Evolutionary conservation across 2,797 vertebrate species (phyloP), one percentile per base, ranked within the genome.

Genomic region (Smutsia temminckii): DNA sequence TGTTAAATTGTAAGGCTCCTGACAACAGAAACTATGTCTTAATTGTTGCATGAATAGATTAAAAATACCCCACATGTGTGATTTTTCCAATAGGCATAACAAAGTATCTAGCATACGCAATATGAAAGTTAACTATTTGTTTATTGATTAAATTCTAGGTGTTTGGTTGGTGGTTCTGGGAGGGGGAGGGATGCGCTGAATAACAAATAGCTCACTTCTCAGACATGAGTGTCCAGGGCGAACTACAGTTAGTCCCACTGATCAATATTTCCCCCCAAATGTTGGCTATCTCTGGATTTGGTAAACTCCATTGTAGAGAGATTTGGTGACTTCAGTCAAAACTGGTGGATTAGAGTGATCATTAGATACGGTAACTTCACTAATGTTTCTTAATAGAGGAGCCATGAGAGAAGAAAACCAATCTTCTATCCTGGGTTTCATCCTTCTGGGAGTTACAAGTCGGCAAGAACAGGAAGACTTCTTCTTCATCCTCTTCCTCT

Each of bases 401-500:
- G 4, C n/a, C 71, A 95, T 96, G 95, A 83, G 40, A 37, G 64
- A 83, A 93, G 79, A 79, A 61, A 97, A 97, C 11, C 20, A 84
- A 8, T 86, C 96, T 59, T 91, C 55, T 29, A 89, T 25, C 21
- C 80, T 71, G 21, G 88, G 92, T 21, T 97, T 97, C 75, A 92
- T n/a, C 11, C 95, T 97, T 8, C 37, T 97, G 8, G 96, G 94
- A 68, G 57, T 95, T 42, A 95, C 69, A 1, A 55, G 89, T 49
- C 69, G 95, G 10, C 79, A 16, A n/a, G 27, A 69, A 40, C 74
- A 97, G 2, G 93, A 97, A 91, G 13, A 89, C 23, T 51, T 96
- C 79, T 78, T 96, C 79, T 97, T 95, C 37, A 17, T 78, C 51
- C 57, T 96, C 69, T 97, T 96, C 79, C 29, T 96, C 1, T 37